A percentile compares a stretch with the other conserved stretches of the same genome.
phyloP scores from a whole-genome alignment of 1,140 invertebrate species.

The Drosophila kurseongensis region DNA sequence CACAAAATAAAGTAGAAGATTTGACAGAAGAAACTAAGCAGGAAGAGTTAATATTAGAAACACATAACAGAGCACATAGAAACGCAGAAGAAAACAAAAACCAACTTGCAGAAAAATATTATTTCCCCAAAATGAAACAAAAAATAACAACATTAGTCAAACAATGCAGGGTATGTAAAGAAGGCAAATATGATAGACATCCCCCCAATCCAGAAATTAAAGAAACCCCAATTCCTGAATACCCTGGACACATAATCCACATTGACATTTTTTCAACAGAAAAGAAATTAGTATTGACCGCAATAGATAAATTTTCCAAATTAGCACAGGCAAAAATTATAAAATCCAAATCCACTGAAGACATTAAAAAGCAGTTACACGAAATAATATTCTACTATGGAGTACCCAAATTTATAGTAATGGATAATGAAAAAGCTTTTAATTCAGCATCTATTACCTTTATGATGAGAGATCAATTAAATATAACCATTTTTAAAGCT shows the following conservation, averaged over 20 bases:
- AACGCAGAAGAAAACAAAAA: too few species aligned
- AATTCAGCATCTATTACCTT: conserved; percentile 33
- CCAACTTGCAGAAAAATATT: too few species aligned
- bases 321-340: conserved; percentile 4
- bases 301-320: conserved; percentile 10
- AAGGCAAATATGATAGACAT: conserved; percentile 28
- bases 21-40: too few species aligned
- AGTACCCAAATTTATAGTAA: conserved; percentile 39
- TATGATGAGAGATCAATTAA: conserved; percentile 35
- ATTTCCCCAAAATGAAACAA: too few species aligned
- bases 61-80: too few species aligned
- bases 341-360: conserved; percentile 25
- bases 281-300: conserved; percentile 10
- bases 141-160: too few species aligned
- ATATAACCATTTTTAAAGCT: conserved; percentile 30
- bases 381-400: conserved; percentile 37
- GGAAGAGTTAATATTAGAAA: too few species aligned
- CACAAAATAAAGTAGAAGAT: too few species aligned
- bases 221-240: conserved; percentile 21
- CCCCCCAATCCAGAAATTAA: conserved; percentile 3
- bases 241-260: neutral
- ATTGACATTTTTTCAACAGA: conserved; percentile 18
- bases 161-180: conserved; percentile 48
- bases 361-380: conserved; percentile 21
- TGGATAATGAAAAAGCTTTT: conserved; percentile 50